Base-by-base conservation (phyloP, 2,888 invertebrate genomes). In the Macaria notata region DNA sequence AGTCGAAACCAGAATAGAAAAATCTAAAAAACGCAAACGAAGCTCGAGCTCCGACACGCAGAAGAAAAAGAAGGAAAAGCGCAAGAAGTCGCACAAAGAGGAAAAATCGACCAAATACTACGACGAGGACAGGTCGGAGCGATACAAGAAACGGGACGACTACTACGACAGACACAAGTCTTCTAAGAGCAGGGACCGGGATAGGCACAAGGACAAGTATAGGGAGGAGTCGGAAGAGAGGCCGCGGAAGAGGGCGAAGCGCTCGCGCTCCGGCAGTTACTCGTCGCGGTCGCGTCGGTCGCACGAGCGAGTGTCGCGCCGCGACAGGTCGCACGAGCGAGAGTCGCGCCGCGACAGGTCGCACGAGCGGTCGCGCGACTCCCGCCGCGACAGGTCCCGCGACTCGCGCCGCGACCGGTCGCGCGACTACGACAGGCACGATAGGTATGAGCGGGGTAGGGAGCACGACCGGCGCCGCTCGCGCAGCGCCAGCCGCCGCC, bases 381-480 rank as follows among this genome's bases (percentile, higher is more conserved):
- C 41, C 8, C 41, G 41, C 4, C 41, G 41, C 9, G 41, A 41
- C 41, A 5, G 41, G 9, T 41, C 63, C 56, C 68, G 62, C 62
- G 68, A 69, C 56, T 65, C 62, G 64, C 72, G 75, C 62, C 69
- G 64, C 79, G 59, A 78, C 80, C 48, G 51, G 33, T 49, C 49
- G 49, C 49, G 54, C 42, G 65, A 64, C 62, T 68, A 78, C 76
- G 78, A 81, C 71, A 79, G 73, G 72, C 73, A 82, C 73, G 87
- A 89, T 83, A 87, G 84, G 88, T 87, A 89, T 88, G 88, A 86
- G 77, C 86, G 89, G 72, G 76, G 76, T 86, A 86, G 87, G 86
- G 86, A 87, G 73, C 70, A 79, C 79, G 84, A 83, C 67, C 74
- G 85, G 64, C 76, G 86, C 54, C 80, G 86, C 42, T 79, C 83